These are phyloP conservation scores for Actenoides hombroni DNA, from an alignment of 2,113 vertebrate genomes.

Conservation along the genomic window DNA sequence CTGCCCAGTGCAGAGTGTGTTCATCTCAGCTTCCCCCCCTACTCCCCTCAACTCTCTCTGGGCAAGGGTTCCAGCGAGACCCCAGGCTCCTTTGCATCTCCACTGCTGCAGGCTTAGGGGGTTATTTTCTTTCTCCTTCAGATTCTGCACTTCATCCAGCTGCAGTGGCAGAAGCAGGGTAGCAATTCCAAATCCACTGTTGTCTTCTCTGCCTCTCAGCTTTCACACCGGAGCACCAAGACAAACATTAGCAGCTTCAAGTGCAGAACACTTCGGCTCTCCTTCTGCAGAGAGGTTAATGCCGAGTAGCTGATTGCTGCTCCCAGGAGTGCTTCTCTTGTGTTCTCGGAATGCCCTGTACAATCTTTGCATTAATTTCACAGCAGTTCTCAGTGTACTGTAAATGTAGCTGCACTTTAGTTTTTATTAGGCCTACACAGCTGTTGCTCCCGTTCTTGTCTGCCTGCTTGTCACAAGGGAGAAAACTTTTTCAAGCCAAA, in stretches of 20 bases:
- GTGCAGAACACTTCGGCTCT: background rate
- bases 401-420: background rate
- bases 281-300: background rate
- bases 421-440: background rate
- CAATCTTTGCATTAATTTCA: background rate
- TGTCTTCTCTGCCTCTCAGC: background rate
- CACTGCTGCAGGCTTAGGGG: no score
- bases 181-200: background rate
- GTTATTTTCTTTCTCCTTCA: background rate
- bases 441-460: background rate
- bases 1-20: fast-evolving
- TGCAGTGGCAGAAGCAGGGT: background rate
- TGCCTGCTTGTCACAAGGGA: background rate
- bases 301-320: background rate
- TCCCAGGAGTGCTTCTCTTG: background rate
- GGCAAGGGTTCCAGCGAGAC: background rate
- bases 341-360: background rate
- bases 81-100: background rate
- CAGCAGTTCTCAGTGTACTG: background rate
- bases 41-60: background rate
- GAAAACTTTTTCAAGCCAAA: background rate
- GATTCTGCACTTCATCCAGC: background rate
- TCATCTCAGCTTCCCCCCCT: background rate
- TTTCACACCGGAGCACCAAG: fast-evolving
- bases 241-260: background rate